These are phyloP conservation scores for Tetragnatha versicolor DNA, from an alignment of 1,140 invertebrate species.

Conservation along the genomic window DNA sequence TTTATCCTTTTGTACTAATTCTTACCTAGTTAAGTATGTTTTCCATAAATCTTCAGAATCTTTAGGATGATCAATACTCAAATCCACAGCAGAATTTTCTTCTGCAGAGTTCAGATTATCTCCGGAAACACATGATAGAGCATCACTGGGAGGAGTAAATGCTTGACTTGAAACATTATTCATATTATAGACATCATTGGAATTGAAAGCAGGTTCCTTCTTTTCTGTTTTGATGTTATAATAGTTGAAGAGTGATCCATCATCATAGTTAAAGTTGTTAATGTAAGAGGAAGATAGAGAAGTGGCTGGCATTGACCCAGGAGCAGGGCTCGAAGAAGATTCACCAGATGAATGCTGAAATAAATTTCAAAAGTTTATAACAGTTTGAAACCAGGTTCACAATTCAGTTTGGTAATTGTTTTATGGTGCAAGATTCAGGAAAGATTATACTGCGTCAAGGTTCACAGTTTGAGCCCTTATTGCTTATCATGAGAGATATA, in stretches of 20 bases:
- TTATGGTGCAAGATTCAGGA: too few relatives aligned
- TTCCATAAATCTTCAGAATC: constrained; percentile 69
- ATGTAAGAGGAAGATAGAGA: constrained; percentile 33
- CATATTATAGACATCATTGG: constrained; percentile 31
- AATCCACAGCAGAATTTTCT: constrained; percentile 61
- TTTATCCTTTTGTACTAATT: too few relatives aligned
- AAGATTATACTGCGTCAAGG: too few relatives aligned
- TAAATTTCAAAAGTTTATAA: too few relatives aligned
- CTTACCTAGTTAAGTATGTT: constrained; percentile 69
- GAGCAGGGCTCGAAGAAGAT: constrained; percentile 53
- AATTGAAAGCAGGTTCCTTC: constrained; percentile 28
- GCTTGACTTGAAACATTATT: constrained; percentile 27
- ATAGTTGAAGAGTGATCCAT: constrained; percentile 26
- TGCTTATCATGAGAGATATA: too few relatives aligned
- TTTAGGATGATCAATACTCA: constrained; percentile 56
- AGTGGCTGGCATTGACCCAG: constrained; percentile 43
- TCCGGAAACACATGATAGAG: not conserved
- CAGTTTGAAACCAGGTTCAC: too few relatives aligned
- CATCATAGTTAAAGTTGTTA: constrained; percentile 47
- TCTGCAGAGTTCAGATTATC: constrained; percentile 45
- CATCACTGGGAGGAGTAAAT: constrained; percentile 16
- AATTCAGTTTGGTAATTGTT: too few relatives aligned
- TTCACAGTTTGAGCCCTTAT: too few relatives aligned
- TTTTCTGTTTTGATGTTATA: constrained; percentile 42
- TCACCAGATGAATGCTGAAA: constrained; percentile 45